A percentile compares a stretch with the other conserved stretches of the same genome.
These are phyloP conservation scores for Uropetala carovei DNA, from an alignment of 2,888 invertebrate genomes.

Conservation along the genomic window DNA sequence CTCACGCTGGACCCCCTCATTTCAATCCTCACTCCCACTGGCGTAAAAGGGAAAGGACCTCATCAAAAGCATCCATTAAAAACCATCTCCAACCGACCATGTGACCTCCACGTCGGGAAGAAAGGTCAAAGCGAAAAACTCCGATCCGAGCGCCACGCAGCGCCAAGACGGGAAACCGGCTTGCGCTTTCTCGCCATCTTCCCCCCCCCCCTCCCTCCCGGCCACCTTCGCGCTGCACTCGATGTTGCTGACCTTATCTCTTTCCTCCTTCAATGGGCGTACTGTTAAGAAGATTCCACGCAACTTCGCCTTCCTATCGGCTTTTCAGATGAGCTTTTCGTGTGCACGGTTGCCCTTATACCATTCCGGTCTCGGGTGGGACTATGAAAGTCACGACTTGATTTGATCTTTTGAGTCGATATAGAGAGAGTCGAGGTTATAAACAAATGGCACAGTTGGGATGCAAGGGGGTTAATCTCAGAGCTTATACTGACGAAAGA, in stretches of 20 bases:
- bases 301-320: neutral
- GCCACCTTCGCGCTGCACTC: neutral
- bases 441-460: slow-evolving; percentile 15
- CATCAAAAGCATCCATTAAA: slow-evolving; percentile 37
- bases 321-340: neutral
- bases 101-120: slow-evolving; percentile 26
- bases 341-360: neutral
- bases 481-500: neutral
- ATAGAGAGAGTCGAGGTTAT: neutral
- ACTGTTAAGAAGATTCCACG: slow-evolving; percentile 3
- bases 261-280: neutral
- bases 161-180: neutral
- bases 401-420: neutral
- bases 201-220: neutral
- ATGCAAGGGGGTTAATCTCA: neutral
- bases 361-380: neutral
- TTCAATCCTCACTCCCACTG: neutral
- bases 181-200: slow-evolving; percentile 23
- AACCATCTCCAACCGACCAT: slow-evolving; percentile 15
- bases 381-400: neutral
- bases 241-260: slow-evolving; percentile 7
- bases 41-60: slow-evolving; percentile 37
- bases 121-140: slow-evolving; percentile 37
- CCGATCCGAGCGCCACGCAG: neutral
- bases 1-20: neutral